Evolutionary conservation across 2,113 vertebrate species (phyloP).

Genomic region (Synchiropus splendidus): DNA sequence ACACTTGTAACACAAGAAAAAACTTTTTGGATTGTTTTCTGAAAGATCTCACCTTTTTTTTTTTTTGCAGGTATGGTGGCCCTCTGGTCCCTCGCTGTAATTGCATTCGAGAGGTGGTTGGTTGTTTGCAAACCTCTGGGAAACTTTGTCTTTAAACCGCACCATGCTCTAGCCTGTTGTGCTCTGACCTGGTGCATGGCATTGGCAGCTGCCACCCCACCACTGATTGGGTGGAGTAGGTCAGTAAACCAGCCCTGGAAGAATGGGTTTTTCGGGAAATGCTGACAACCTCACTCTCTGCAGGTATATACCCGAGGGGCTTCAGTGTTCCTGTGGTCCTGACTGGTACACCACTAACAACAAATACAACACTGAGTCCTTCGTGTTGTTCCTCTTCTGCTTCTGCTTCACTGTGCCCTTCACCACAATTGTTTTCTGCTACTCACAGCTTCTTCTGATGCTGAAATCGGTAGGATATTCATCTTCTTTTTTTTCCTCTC

Average conservation of each 20-base stretch:
- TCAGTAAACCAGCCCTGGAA: constrained; percentile 24
- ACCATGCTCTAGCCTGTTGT: constrained; percentile 62
- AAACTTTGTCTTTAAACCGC: constrained; percentile 58
- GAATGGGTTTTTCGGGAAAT: background rate
- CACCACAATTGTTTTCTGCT: constrained; percentile 62
- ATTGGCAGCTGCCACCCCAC: constrained; percentile 46
- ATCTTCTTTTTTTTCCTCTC: background rate
- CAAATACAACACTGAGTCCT: constrained; percentile 70
- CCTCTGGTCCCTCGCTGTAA: constrained; percentile 67
- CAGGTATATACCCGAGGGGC: constrained; percentile 70
- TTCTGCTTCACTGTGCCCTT: constrained; percentile 72
- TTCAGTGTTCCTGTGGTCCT: constrained; percentile 69
- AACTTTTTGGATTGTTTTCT: no score
- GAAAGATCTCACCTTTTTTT: no score
- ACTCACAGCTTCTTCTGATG: constrained; percentile 61
- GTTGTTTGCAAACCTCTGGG: constrained; percentile 69
- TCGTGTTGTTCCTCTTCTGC: constrained; percentile 66
- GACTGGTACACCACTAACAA: constrained; percentile 71
- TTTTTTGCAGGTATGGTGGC: constrained; percentile 62
- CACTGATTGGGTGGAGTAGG: constrained; percentile 69
- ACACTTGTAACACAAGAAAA: background rate
- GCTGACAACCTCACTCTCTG: background rate
- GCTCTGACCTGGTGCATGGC: constrained; percentile 55
- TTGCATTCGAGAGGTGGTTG: constrained; percentile 67
- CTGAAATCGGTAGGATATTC: constrained; percentile 55